Evolutionary conservation across 2,888 invertebrate genomes (phyloP), one percentile per base, ranked within the genome.

Genomic region (Aspidiotus destructor): DNA sequence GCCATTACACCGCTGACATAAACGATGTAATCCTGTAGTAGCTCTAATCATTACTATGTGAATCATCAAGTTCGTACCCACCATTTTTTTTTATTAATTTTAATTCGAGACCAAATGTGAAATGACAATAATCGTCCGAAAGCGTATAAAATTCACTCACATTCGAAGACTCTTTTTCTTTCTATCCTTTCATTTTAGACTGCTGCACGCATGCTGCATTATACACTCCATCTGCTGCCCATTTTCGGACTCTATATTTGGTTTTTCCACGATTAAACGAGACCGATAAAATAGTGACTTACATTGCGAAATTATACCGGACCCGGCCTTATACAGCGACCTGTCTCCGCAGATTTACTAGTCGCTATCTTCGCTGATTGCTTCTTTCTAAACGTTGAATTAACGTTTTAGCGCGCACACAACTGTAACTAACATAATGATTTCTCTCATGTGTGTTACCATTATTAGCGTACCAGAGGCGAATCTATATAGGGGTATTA

Each of bases 401-500:
- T 42, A 60, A 60, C 60, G 16, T 28, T 28, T 28, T 28, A 17
- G 6, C 60, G 60, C 60, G 60, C 60, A 60, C 28, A 58, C 58
- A 60, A 60, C 60, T 44, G 60, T 60, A 60, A 60, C 60, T 60
- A 60, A 28, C 28, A 28, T 28, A 60, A 48, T 44, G 62, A 62
- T 62, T 62, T 62, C 62, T 62, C 62, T 62, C 52, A 28, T 28
- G 16, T 48, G 52, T 62, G 48, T 62, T 48, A 52, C 62, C 62
- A 62, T 62, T 62, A 62, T 62, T 62, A 52, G 28, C 28, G 62
- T 62, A 62, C 62, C 62, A 52, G 62, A 62, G 62, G 62, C 62
- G 62, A 62, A 52, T 62, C 62, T 62, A 62, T 52, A 62, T 62
- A 62, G 52, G 62, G 62, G 52, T 62, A 62, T 42, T 28, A 60